Conservation (phyloP, 2,888 invertebrate species). For the Pyrocoelia pectoralis region DNA sequence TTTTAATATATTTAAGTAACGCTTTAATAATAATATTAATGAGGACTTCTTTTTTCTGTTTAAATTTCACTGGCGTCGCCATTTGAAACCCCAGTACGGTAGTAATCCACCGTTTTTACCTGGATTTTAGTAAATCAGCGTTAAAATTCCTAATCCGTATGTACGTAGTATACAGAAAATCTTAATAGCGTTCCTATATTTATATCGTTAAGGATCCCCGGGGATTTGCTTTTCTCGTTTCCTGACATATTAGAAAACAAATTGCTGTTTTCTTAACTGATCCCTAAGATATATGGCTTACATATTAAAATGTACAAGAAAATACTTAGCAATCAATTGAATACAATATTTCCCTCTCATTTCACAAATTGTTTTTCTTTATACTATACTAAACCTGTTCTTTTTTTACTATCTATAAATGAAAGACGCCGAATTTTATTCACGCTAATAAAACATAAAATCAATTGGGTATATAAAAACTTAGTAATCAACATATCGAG, state of each 20-base stretch:
- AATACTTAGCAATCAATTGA: conserved; percentile 10
- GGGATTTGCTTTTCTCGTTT: conserved; percentile 14
- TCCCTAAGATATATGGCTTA: conserved; percentile 13
- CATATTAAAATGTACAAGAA: conserved; percentile 14
- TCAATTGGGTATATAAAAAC: no score
- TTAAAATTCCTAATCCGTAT: conserved; percentile 13
- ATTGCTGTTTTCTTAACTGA: conserved; percentile 14
- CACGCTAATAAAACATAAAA: no score
- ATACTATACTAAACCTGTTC: background rate
- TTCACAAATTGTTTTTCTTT: conserved; percentile 1
- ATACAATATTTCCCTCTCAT: background rate
- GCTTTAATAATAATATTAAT: no score
- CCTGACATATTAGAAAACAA: conserved; percentile 14
- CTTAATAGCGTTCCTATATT: conserved; percentile 14
- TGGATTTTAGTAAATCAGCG: conserved; percentile 10
- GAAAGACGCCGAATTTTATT: no score
- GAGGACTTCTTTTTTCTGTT: background rate
- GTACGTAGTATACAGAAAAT: conserved; percentile 14
- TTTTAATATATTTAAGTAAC: no score
- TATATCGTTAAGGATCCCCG: conserved; percentile 10
- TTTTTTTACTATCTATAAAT: no score
- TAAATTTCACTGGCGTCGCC: background rate
- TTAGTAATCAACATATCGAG: no score
- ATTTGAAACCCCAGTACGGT: background rate
- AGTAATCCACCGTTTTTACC: conserved; percentile 2